These are phyloP conservation scores for Mystacornis crossleyi DNA, from an alignment of 2,113 vertebrate genomes.

Conservation along the genomic window DNA sequence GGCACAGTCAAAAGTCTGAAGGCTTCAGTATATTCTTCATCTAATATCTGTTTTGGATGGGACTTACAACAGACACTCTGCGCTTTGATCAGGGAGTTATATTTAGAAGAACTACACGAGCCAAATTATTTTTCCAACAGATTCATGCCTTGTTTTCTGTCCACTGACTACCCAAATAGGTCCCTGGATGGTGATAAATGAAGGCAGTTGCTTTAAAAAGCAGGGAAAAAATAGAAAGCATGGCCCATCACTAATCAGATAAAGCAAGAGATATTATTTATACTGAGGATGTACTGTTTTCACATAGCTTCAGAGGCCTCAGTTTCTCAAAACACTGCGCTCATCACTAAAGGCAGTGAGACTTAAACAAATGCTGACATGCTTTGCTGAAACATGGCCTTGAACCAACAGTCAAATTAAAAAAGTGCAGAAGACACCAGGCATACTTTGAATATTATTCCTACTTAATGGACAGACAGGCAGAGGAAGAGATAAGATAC, in stretches of 20 bases:
- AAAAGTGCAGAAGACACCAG: not conserved
- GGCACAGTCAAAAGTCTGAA: constrained; percentile 39
- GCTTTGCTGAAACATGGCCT: constrained; percentile 30
- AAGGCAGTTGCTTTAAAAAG: constrained; percentile 13
- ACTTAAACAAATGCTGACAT: constrained; percentile 29
- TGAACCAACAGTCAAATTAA: constrained; percentile 36
- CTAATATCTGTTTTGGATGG: constrained; percentile 37
- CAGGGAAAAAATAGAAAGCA: not conserved
- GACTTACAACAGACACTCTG: not conserved
- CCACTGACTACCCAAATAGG: constrained; percentile 41
- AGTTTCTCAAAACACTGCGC: not conserved
- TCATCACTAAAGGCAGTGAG: not conserved
- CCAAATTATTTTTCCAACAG: constrained; percentile 54
- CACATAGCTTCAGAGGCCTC: not conserved
- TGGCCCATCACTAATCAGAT: constrained; percentile 32
- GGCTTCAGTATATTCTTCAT: constrained; percentile 32
- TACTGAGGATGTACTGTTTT: not conserved
- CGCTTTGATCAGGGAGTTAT: constrained; percentile 51
- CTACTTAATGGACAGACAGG: not conserved
- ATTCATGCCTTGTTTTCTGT: constrained; percentile 48
- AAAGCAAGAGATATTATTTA: constrained; percentile 1
- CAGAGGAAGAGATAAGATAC: not conserved
- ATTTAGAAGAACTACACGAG: constrained; percentile 25
- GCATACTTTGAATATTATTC: constrained; percentile 1
- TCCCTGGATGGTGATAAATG: constrained; percentile 25